Conservation (phyloP, 2,113 vertebrate species). For the Mormyrus lacerda region DNA sequence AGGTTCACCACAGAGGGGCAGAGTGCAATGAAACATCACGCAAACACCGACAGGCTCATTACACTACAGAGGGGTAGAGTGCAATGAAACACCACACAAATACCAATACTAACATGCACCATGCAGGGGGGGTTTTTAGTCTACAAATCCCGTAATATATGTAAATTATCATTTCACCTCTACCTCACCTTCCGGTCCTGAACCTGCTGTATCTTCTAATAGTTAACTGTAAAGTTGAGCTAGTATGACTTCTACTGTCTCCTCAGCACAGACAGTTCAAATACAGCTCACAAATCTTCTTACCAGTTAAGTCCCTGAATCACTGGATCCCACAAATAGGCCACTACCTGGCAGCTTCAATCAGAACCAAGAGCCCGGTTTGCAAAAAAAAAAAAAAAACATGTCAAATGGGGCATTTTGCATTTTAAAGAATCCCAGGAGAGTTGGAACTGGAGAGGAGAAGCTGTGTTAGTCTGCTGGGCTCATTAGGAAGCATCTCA, state of each 20-base stretch:
- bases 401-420: not conserved
- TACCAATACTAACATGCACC: not conserved
- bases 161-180: not conserved
- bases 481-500: slow-evolving; percentile 38
- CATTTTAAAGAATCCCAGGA: not conserved
- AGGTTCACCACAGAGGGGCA: not conserved
- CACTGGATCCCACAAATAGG: not conserved
- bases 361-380: not conserved
- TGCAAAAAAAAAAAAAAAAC: not conserved
- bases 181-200: not conserved
- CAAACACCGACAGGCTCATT: slow-evolving; percentile 25
- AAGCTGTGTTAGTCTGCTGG: not conserved
- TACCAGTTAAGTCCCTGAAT: not conserved
- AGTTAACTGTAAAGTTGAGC: not conserved
- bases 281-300: not conserved
- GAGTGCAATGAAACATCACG: slow-evolving; percentile 61
- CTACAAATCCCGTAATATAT: not conserved
- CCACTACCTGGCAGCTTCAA: not conserved
- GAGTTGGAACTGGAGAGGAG: slow-evolving; percentile 5
- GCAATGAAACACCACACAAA: slow-evolving; percentile 64
- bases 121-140: not conserved
- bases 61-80: not conserved
- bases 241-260: not conserved
- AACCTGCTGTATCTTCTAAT: not conserved
- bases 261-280: not conserved